Evolutionary conservation across 2,888 invertebrate species (phyloP), one percentile per base, ranked within the genome.

Genomic region (Apamea crenata): DNA sequence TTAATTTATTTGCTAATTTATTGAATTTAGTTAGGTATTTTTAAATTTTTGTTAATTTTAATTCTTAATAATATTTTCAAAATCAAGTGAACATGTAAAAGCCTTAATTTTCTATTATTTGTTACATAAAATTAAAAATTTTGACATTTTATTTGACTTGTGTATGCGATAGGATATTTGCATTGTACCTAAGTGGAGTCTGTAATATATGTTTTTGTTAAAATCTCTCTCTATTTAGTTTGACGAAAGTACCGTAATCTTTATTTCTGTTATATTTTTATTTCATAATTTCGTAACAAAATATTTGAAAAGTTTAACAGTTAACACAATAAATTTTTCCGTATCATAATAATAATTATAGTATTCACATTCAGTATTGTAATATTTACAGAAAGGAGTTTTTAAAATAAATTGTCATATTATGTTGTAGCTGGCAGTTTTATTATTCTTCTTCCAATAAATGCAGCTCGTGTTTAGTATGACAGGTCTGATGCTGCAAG

Each of bases 361-460:
- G 10, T 53, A 29, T 32, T n/a, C 7, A n/a, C 5, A 12, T 21
- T 32, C 59, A 50, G 29, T 77, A 61, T 77, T 61, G 12, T 61
- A 18, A 29, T 16, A 36, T 63, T 18, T 50, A 29, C 10, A 25
- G 0, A 0, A 1, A 36, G 0, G 1, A 36, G 2, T 29, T 14
- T 56, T 29, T 40, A 7, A 29, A 80, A 80, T 80, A 14, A 36
- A 79, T 47, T 36, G 1, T 56, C 5, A 12, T 36, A 18, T 29
- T 36, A 18, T 29, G 18, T 80, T 56, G 14, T 36, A 6, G 14
- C 18, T 18, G 29, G 80, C 14, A 16, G 56, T 66, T 80, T 78
- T 21, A 47, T 68, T 78, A 50, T 36, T 21, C 25, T 40, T 44
- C 2, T 40, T 21, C 21, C 6, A 40, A 29, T 40, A 29, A 47